These are phyloP conservation scores for Heliconius charithonia DNA, from an alignment of 2,888 invertebrate genomes.

Conservation along the genomic window DNA sequence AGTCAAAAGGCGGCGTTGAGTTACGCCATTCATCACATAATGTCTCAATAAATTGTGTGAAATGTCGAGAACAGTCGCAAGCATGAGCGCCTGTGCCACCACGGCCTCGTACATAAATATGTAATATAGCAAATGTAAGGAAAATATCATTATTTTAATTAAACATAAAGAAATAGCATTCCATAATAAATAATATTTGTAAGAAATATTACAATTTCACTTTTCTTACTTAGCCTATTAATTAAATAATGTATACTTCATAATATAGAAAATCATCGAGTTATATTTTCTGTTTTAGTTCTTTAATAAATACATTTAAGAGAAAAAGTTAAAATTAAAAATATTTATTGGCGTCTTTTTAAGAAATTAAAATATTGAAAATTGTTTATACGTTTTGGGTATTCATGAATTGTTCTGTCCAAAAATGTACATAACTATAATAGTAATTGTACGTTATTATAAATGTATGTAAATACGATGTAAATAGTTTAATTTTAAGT, in stretches of 20 bases:
- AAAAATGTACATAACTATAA: constrained; percentile 38
- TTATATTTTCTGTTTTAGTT: not conserved
- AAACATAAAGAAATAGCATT: constrained; percentile 2
- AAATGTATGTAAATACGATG: constrained; percentile 70
- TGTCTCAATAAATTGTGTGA: too few species aligned
- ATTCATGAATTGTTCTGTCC: constrained; percentile 10
- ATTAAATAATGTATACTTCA: constrained; percentile 7
- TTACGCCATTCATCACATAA: too few species aligned
- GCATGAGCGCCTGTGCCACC: not conserved
- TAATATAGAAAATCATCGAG: not conserved
- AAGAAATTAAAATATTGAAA: not conserved
- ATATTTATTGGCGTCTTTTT: constrained; percentile 21
- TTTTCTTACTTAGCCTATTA: not conserved
- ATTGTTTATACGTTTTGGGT: not conserved
- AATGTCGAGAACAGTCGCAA: too few species aligned
- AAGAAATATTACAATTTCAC: not conserved
- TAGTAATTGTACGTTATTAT: constrained; percentile 43
- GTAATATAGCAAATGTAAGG: not conserved
- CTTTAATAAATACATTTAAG: not conserved
- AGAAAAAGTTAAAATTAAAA: constrained; percentile 6
- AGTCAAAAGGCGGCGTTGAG: not conserved
- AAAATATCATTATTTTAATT: not conserved
- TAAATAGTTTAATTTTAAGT: constrained; percentile 66
- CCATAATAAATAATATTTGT: not conserved
- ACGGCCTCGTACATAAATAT: not conserved